These are phyloP conservation scores for Brenthis daphne DNA, from an alignment of 2,888 invertebrate species.

Conservation along the genomic window DNA sequence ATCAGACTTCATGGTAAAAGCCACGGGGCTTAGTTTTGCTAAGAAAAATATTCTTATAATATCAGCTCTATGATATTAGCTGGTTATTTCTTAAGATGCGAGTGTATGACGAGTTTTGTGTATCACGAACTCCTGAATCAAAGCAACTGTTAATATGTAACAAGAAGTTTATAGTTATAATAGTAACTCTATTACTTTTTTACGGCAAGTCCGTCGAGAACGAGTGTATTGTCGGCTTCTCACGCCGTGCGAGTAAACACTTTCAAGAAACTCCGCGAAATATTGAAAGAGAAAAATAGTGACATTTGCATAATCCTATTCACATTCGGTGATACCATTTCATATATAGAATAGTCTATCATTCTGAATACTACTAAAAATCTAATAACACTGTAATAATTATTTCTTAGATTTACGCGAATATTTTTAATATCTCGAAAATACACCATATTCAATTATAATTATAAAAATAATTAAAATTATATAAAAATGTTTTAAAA, in stretches of 20 bases:
- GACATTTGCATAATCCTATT: constrained; percentile 49
- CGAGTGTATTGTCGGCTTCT: constrained; percentile 55
- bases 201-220: constrained; percentile 42
- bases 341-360: constrained; percentile 12
- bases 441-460: no score
- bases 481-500: no score
- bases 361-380: not conserved
- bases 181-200: constrained; percentile 43
- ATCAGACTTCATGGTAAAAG: no score
- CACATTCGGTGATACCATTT: constrained; percentile 27
- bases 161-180: constrained; percentile 1
- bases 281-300: constrained; percentile 49
- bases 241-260: constrained; percentile 53
- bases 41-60: no score
- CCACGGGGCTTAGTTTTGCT: no score
- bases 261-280: constrained; percentile 49
- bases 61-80: no score
- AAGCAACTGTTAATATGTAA: not conserved
- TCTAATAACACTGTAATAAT: not conserved
- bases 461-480: no score
- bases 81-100: no score
- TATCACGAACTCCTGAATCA: no score
- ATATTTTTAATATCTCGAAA: no score
- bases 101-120: no score
- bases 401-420: no score